Evolutionary conservation across 1,140 invertebrate genomes (phyloP), one percentile per base, ranked within the genome.

Genomic region (Papilio dardanus): DNA sequence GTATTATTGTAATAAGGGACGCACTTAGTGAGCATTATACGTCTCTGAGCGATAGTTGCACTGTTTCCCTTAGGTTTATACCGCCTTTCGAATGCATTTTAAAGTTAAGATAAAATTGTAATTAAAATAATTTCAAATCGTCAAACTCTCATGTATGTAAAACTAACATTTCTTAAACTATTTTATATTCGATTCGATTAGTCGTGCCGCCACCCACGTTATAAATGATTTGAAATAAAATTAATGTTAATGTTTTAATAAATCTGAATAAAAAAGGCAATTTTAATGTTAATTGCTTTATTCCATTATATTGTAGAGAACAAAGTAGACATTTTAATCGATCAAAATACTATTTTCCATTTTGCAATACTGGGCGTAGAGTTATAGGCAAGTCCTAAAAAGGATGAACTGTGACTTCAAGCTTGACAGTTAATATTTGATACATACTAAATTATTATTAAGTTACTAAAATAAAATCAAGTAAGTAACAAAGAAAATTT

Each of bases 211-310:
- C 50, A 58, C 50, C 54, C 24, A 62, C 54, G 54, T 62, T 28
- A 14, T 14, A 62, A 28, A 10, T 6, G 54, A 19, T 24, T 24
- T 62, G 24, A 62, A 28, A 62, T 62, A 28, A 3, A 12, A 24
- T 28, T 28, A 10, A 12, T 62, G 24, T 24, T 62, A 62, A 62
- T 28, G 54, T 28, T 62, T 28, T 28, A 62, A 62, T 62, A 62
- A 62, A 62, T 62, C 24, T 62, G 24, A 28, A 14, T 62, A 30
- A 62, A 16, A 62, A 5, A 28, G 10, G 24, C 10, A 12, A 54
- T 54, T 21, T 54, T 24, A 62, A 62, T 62, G 54, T 14, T 62
- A 62, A 62, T 62, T 62, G 21, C 21, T 58, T 12, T 12, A n/a
- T 58, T 58, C 50, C 21, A 58, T 58, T 58, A 58, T 21, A 8